phyloP scores from a whole-genome alignment of 2,797 vertebrate species.

The Cetoscarus ocellatus region DNA sequence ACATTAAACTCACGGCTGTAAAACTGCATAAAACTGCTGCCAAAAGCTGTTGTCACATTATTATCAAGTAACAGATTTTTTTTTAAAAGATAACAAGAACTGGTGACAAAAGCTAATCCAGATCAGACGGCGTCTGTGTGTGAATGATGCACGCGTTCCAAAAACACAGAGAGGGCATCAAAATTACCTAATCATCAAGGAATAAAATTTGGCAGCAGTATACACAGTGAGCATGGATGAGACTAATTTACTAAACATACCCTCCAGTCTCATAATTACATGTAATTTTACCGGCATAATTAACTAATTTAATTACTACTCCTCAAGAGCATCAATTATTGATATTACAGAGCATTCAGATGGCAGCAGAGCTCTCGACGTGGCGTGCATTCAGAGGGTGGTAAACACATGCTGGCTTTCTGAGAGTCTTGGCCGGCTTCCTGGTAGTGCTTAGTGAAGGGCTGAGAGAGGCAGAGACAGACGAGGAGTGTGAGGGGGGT shows the following conservation, averaged over 20 bases:
- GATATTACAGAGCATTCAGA: conserved; percentile 99
- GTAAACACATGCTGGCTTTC: conserved; percentile 93
- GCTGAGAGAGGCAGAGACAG: conserved; percentile 48
- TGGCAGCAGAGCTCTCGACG: conserved; percentile 93
- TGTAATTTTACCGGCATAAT: conserved; percentile 99
- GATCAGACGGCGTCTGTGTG: conserved; percentile 84
- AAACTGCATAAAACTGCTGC: conserved; percentile 33
- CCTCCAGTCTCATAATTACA: conserved; percentile 99
- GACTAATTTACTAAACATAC: conserved; percentile 99
- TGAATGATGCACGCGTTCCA: conserved; percentile 95
- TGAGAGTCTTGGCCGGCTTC: conserved; percentile 90
- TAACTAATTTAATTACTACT: conserved; percentile 99
- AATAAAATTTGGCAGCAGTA: conserved; percentile 99
- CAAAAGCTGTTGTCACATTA: conserved; percentile 42
- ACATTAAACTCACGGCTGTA: conserved; percentile 7
- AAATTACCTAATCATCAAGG: conserved; percentile 99
- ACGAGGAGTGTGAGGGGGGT: conserved; percentile 9
- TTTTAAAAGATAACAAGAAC: conserved; percentile 28
- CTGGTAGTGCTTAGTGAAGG: conserved; percentile 67
- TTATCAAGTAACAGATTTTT: conserved; percentile 36
- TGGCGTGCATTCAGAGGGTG: conserved; percentile 96
- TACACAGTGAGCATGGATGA: conserved; percentile 98
- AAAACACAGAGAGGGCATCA: conserved; percentile 92
- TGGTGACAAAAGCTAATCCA: conserved; percentile 57
- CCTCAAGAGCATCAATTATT: conserved; percentile 99